Evolutionary conservation across 2,797 vertebrate genomes (phyloP).

Genomic region (Myotis daubentonii): DNA sequence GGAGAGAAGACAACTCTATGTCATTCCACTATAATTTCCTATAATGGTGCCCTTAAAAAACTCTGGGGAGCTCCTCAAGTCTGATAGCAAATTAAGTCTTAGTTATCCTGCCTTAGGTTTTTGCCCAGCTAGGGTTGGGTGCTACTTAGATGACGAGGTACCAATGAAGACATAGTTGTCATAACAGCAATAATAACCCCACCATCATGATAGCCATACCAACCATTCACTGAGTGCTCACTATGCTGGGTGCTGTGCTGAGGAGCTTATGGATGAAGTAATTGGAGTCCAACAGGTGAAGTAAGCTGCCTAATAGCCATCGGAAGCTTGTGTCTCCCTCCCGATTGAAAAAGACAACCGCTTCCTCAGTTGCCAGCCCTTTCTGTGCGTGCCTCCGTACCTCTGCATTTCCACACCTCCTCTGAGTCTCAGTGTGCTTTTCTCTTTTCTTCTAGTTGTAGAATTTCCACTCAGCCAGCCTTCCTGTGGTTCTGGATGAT

Average conservation of each 20-base stretch:
- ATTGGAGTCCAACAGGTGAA: not conserved
- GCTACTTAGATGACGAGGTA: not conserved
- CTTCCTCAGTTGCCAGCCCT: too few relatives aligned
- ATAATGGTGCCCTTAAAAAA: not conserved
- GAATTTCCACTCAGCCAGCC: too few relatives aligned
- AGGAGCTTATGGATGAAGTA: not conserved
- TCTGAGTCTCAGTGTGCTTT: too few relatives aligned
- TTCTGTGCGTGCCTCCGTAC: too few relatives aligned
- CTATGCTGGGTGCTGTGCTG: not conserved
- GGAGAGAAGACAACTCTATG: not conserved
- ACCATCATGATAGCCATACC: fast-evolving
- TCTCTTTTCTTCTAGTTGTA: too few relatives aligned
- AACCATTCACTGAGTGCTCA: not conserved
- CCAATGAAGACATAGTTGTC: not conserved
- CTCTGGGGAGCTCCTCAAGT: not conserved
- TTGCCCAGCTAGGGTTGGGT: not conserved
- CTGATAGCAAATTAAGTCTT: not conserved
- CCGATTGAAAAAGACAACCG: too few relatives aligned
- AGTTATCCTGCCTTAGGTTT: not conserved
- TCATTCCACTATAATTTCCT: not conserved
- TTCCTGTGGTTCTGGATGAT: too few relatives aligned
- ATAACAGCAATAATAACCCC: too few relatives aligned
- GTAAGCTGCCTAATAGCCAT: not conserved
- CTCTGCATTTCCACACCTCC: too few relatives aligned
- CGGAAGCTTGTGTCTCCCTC: too few relatives aligned